Evolutionary conservation across 2,113 vertebrate genomes (phyloP).

Genomic region (Lipotes vexillifer): DNA sequence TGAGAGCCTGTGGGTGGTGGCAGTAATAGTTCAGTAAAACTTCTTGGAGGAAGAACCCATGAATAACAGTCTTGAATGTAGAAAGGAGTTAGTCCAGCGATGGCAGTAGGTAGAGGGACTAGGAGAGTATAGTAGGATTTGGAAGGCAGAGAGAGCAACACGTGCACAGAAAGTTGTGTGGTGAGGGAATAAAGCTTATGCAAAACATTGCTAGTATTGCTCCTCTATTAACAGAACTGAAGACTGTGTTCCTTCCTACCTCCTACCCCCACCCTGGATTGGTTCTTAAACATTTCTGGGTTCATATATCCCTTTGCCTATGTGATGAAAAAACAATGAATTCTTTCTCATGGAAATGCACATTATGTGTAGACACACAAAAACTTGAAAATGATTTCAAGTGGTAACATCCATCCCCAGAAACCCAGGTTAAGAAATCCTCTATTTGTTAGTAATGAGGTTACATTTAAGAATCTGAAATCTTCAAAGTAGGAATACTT

Average conservation of each 20-base stretch:
- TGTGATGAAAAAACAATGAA: background rate
- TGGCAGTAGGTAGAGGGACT: background rate
- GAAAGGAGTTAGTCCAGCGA: background rate
- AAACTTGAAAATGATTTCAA: slow-evolving; percentile 25
- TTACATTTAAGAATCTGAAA: background rate
- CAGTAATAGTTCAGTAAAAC: background rate
- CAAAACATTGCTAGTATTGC: background rate
- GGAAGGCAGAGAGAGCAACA: background rate
- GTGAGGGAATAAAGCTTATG: background rate
- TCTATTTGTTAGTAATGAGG: background rate
- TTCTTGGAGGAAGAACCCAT: background rate
- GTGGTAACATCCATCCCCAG: background rate
- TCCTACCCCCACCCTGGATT: background rate
- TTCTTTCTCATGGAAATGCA: background rate
- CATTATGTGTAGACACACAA: background rate
- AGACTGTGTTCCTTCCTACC: background rate
- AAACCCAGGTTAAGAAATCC: background rate
- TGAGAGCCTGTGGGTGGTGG: background rate
- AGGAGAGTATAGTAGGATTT: background rate
- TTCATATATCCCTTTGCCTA: background rate
- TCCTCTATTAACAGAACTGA: background rate
- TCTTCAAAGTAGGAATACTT: background rate
- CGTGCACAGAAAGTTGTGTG: background rate
- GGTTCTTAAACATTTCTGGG: background rate
- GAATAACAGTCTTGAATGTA: background rate